Base-by-base conservation (phyloP, 2,888 invertebrate genomes). In the Melinaea menophilus region DNA sequence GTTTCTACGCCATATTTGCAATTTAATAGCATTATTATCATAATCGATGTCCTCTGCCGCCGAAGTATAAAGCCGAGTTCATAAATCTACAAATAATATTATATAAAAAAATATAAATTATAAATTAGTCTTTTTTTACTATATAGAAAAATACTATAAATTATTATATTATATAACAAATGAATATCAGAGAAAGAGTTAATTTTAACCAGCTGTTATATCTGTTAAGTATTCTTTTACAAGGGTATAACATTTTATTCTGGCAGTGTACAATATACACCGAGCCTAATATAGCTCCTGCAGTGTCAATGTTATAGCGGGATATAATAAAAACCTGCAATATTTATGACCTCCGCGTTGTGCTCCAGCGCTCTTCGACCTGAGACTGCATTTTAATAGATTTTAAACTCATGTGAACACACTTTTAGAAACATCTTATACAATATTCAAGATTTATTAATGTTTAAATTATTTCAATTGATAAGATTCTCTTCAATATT, bases 21-120 rank as follows among this genome's bases (percentile, higher is more conserved):
- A 82, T 85, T 86, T 87, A 81, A 86, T 85, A 69, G 78, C 74
- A 63, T 71, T 77, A 85, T 86, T 86, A 82, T 69, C 86, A 86
- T 86, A 87, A 85, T 85, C 84, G 82, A 81, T 76, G 80, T 76
- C 77, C 78, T 71, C 73, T 68, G 67, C 31, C 51, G 74, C 67
- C 69, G 69, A 67, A 54, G 51, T 48, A 64, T 67, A 56, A 64
- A 51, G 61, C 13, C 48, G 31, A 13, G 48, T 59, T 31, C 46
- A 63, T 56, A 57, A 35, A 46, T 13, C 37, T 13, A 56, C 33
- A 41, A n/a, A 11, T 4, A 11, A 7, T 35, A 22, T 22, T 22
- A 37, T 37, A 37, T 37, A 37, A 37, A 37, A 37, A 7, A 4
- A 7, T 37, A 37, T 7, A 5, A 37, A 37, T 37, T 2, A 37